phyloP scores from a whole-genome alignment of 2,888 invertebrate species.

The Athalia rosae region DNA sequence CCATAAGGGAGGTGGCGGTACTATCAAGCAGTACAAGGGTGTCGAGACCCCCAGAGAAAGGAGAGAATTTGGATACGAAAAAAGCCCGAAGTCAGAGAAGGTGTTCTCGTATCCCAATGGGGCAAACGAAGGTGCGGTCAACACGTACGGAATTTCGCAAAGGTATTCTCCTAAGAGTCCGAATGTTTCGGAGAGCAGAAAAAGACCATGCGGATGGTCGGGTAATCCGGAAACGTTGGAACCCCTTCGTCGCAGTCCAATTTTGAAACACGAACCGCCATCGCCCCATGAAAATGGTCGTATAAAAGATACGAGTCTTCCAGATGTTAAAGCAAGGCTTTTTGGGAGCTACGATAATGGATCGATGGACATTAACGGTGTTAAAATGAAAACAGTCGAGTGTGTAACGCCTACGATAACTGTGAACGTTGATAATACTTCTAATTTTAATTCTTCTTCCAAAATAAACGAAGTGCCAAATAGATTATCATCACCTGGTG shows the following conservation, averaged over 20 bases:
- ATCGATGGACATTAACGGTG: slow-evolving; percentile 50
- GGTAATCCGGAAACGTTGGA: slow-evolving; percentile 56
- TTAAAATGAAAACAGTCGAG: slow-evolving; percentile 49
- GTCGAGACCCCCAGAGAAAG: slow-evolving; percentile 56
- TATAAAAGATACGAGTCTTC: slow-evolving; percentile 34
- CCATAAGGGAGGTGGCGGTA: slow-evolving; percentile 56
- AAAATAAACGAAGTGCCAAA: slow-evolving; percentile 59
- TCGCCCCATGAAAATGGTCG: slow-evolving; percentile 55
- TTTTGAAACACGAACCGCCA: slow-evolving; percentile 53
- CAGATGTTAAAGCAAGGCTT: slow-evolving; percentile 45
- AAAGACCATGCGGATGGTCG: slow-evolving; percentile 60
- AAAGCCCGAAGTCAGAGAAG: slow-evolving; percentile 57
- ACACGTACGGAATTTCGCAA: slow-evolving; percentile 55
- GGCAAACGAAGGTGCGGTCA: slow-evolving; percentile 47
- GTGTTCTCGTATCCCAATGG: slow-evolving; percentile 55
- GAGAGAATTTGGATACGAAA: slow-evolving; percentile 53
- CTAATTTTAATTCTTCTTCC: slow-evolving; percentile 47
- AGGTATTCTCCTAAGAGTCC: slow-evolving; percentile 57
- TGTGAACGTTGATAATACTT: slow-evolving; percentile 54
- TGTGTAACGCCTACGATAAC: slow-evolving; percentile 48
- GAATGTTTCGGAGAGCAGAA: slow-evolving; percentile 53
- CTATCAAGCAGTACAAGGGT: slow-evolving; percentile 53
- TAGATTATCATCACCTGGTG: slow-evolving; percentile 61
- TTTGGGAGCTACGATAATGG: slow-evolving; percentile 1
- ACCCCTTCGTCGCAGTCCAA: slow-evolving; percentile 44